Evolutionary conservation across 2,113 vertebrate species (phyloP).

Genomic region (Oncorhynchus nerka): DNA sequence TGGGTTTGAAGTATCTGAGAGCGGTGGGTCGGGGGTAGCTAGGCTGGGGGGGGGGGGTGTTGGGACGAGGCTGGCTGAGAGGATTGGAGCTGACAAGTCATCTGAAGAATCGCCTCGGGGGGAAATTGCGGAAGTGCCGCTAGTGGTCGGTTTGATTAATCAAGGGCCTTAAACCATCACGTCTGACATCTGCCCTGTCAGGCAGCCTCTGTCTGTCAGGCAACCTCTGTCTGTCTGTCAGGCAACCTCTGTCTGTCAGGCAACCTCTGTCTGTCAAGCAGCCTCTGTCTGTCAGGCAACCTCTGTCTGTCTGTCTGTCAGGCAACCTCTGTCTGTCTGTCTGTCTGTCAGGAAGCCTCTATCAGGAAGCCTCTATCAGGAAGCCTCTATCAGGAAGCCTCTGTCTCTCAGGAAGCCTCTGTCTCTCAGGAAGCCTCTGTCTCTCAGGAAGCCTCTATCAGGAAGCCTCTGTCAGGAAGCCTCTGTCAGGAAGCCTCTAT

Average conservation of each 20-base stretch:
- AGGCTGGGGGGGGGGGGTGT: slow-evolving; percentile 1
- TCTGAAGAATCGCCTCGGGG: slow-evolving; percentile 51
- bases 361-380: too few species aligned
- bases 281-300: fast-evolving
- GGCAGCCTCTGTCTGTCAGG: slow-evolving; percentile 2
- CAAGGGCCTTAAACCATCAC: slow-evolving; percentile 30
- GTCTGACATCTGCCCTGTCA: slow-evolving; percentile 8
- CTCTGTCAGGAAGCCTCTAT: too few species aligned
- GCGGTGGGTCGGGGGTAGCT: slow-evolving; percentile 3
- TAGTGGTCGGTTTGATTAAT: slow-evolving; percentile 50
- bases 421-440: too few species aligned
- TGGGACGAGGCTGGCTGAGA: background rate
- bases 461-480: too few species aligned
- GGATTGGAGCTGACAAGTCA: slow-evolving; percentile 47
- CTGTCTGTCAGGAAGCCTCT: too few species aligned
- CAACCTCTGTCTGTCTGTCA: background rate
- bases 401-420: too few species aligned
- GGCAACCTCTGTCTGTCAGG: background rate
- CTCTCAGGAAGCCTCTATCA: too few species aligned
- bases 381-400: too few species aligned
- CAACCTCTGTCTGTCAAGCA: too few species aligned
- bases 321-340: too few species aligned
- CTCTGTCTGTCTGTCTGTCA: too few species aligned
- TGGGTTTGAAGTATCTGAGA: slow-evolving; percentile 24
- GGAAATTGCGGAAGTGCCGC: slow-evolving; percentile 46